These are phyloP conservation scores for Nesidiocoris tenuis DNA, from an alignment of 2,888 invertebrate genomes.

Conservation along the genomic window DNA sequence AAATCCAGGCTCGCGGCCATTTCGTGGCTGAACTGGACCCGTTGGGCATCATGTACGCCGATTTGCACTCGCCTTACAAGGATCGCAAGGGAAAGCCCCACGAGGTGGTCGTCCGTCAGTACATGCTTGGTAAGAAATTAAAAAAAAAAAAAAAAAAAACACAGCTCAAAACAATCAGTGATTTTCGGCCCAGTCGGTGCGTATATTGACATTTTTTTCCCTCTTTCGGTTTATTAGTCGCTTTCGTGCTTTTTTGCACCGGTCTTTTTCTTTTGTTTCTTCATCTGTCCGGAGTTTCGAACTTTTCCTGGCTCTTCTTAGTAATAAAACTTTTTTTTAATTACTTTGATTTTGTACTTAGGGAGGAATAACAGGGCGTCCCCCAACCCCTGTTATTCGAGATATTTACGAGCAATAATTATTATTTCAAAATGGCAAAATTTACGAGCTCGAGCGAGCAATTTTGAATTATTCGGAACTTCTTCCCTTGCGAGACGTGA, in stretches of 20 bases:
- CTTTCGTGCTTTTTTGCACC: background rate
- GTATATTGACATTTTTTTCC: background rate
- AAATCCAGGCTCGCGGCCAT: conserved; percentile 82
- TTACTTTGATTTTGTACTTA: too few relatives aligned
- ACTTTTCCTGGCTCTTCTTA: too few relatives aligned
- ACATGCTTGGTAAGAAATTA: conserved; percentile 62
- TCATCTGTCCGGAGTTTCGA: too few relatives aligned
- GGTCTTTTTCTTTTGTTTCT: background rate
- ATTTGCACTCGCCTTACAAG: conserved; percentile 59
- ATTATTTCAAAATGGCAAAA: too few relatives aligned
- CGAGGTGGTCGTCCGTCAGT: conserved; percentile 64
- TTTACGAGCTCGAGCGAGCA: too few relatives aligned
- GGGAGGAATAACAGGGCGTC: too few relatives aligned
- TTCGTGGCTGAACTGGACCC: conserved; percentile 92
- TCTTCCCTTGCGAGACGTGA: too few relatives aligned
- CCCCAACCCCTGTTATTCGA: too few relatives aligned
- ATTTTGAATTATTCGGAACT: too few relatives aligned
- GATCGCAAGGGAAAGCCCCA: conserved; percentile 61
- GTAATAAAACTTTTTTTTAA: too few relatives aligned
- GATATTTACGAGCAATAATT: too few relatives aligned
- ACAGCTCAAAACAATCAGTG: background rate
- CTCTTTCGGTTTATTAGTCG: background rate
- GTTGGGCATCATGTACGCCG: conserved; percentile 80
- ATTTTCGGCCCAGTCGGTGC: conserved; percentile 10
- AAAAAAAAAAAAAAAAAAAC: background rate